These are phyloP conservation scores for Macrosoma leucophasiata DNA, from an alignment of 2,888 invertebrate species.

Conservation along the genomic window DNA sequence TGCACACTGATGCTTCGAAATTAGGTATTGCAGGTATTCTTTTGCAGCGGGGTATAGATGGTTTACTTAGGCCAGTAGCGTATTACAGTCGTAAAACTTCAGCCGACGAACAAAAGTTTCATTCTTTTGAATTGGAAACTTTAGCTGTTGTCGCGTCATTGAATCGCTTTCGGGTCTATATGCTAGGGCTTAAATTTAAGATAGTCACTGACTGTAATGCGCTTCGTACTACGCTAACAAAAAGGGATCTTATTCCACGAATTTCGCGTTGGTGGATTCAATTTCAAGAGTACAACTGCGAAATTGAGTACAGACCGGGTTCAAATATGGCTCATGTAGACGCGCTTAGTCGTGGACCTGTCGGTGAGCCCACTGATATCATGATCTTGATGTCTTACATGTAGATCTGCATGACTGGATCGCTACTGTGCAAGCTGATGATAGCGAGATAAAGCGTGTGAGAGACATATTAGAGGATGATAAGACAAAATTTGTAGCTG, in stretches of 20 bases:
- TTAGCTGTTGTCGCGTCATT: constrained; percentile 34
- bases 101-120: constrained; percentile 31
- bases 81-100: constrained; percentile 35
- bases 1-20: constrained; percentile 37
- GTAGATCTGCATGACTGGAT: constrained; percentile 7
- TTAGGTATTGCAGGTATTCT: constrained; percentile 33
- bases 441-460: constrained; percentile 16
- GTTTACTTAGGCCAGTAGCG: constrained; percentile 30
- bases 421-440: constrained; percentile 4
- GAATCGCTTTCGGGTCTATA: not conserved
- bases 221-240: constrained; percentile 31
- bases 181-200: constrained; percentile 22
- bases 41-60: constrained; percentile 24
- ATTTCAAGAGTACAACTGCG: constrained; percentile 27
- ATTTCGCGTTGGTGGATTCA: constrained; percentile 34
- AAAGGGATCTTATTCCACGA: constrained; percentile 27
- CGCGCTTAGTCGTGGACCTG: constrained; percentile 31
- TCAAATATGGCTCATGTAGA: constrained; percentile 34
- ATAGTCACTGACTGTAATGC: constrained; percentile 36
- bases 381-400: constrained; percentile 14
- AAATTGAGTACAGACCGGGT: constrained; percentile 27
- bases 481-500: constrained; percentile 4
- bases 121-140: constrained; percentile 36
- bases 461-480: constrained; percentile 12
- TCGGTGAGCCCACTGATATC: no score